Evolutionary conservation across 2,888 invertebrate species (phyloP), one percentile per base, ranked within the genome.

Genomic region (Lithosia quadra): DNA sequence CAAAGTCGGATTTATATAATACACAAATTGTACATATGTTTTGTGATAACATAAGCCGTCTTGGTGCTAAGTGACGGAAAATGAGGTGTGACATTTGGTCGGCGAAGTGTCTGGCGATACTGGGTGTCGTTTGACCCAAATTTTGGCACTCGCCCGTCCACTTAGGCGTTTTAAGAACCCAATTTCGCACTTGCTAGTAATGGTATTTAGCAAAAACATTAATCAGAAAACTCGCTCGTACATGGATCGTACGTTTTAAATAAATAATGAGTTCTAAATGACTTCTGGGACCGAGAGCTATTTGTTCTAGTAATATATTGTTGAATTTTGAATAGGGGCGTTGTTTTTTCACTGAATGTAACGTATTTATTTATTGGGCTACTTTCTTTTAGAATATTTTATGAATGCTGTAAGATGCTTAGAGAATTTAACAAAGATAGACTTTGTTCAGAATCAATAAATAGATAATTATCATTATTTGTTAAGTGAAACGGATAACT

Each of bases 61-160:
- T 82, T 81, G 75, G 74, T 83, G 83, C 85, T 88, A 89, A 91
- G 89, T 91, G 90, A 87, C 86, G 86, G 86, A 91, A 90, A 92
- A 92, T 90, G 90, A 91, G 91, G 89, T 90, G 91, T 84, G 88
- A 90, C 89, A 90, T 91, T 91, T 88, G 86, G 86, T 85, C 73
- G 84, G 78, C 80, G 83, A 83, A 84, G 81, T 82, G 83, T 79
- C 82, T 82, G 83, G 84, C 88, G 89, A 90, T 89, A 89, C 88
- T 89, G 83, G 82, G 83, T 84, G 83, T 72, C 83, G 84, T 88
- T 91, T 92, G 92, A 92, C 92, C 92, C 84, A 88, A 87, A 90
- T 91, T 90, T 86, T 80, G 84, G 79, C 78, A 84, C 84, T 84
- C 80, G 75, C 76, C 81, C 82, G 80, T 74, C 83, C 84, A 86